Percentiles rank a stretch among this genome's conserved stretches.
Conservation (phyloP, 2,888 invertebrate species). For the Colletes collaris region DNA sequence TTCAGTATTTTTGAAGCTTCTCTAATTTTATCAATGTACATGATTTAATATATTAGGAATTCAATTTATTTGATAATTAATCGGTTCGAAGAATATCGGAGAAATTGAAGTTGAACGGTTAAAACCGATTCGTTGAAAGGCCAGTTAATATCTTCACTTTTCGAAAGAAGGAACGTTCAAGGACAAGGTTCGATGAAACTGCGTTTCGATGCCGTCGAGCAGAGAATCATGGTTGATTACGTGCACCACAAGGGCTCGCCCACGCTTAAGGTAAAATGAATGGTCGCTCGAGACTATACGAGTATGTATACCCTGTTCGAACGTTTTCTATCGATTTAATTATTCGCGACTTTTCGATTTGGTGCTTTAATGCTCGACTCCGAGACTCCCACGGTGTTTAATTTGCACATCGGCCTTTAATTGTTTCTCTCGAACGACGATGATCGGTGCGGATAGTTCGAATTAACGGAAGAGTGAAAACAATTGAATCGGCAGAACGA, state of each 20-base stretch:
- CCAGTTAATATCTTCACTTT: not conserved
- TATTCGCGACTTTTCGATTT: conserved; percentile 4
- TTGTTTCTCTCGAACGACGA: not conserved
- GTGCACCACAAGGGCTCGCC: conserved; percentile 26
- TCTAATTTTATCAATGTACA: too few species aligned
- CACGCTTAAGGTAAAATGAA: conserved; percentile 52
- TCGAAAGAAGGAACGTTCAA: conserved; percentile 17
- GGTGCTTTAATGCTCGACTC: not conserved
- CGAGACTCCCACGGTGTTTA: not conserved
- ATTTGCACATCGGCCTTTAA: not conserved
- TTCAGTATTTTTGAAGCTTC: too few species aligned
- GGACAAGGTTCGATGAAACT: conserved; percentile 24
- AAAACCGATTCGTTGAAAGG: too few species aligned
- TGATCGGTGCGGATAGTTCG: too few species aligned
- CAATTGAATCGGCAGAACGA: not conserved
- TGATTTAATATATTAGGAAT: too few species aligned
- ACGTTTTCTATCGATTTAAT: conserved; percentile 9
- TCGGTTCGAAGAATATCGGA: too few species aligned
- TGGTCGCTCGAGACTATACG: conserved; percentile 25
- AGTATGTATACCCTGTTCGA: conserved; percentile 1
- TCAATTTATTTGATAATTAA: too few species aligned
- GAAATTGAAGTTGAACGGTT: too few species aligned
- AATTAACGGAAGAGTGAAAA: too few species aligned
- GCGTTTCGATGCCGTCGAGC: conserved; percentile 25
- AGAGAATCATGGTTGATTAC: conserved; percentile 47